A percentile compares a stretch with the other conserved stretches of the same genome.
Conservation (phyloP, 1,140 invertebrate species). For the Acromyrmex echinatior region DNA sequence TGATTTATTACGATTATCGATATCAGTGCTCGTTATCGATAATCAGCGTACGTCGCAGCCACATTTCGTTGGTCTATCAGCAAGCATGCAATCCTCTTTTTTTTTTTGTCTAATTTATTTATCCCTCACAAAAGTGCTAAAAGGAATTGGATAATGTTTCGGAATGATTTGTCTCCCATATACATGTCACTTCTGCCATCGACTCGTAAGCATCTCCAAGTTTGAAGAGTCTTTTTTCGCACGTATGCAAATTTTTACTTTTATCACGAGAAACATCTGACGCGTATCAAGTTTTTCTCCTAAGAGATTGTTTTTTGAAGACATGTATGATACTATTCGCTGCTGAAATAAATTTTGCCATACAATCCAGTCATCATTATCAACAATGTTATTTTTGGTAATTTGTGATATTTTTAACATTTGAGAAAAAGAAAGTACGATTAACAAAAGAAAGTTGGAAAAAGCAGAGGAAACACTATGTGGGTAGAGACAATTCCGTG, state of each 20-base stretch:
- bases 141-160: conserved; percentile 67
- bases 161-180: conserved; percentile 52
- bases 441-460: conserved; percentile 1
- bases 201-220: background rate
- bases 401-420: background rate
- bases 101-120: conserved; percentile 39
- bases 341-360: background rate
- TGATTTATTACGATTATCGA: conserved; percentile 24
- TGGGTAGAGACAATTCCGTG: conserved; percentile 47
- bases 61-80: background rate
- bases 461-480: conserved; percentile 15
- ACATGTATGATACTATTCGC: background rate
- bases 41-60: background rate
- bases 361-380: background rate
- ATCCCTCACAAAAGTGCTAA: conserved; percentile 64
- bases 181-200: conserved; percentile 36
- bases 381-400: background rate
- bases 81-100: conserved; percentile 8
- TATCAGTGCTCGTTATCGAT: background rate
- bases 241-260: background rate
- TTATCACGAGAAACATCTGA: background rate
- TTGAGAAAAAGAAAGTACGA: background rate
- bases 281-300: background rate
- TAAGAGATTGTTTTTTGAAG: background rate
- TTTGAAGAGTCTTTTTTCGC: background rate